Evolutionary conservation across 1,140 invertebrate species (phyloP).

Genomic region (Rhyacophila brunnea): DNA sequence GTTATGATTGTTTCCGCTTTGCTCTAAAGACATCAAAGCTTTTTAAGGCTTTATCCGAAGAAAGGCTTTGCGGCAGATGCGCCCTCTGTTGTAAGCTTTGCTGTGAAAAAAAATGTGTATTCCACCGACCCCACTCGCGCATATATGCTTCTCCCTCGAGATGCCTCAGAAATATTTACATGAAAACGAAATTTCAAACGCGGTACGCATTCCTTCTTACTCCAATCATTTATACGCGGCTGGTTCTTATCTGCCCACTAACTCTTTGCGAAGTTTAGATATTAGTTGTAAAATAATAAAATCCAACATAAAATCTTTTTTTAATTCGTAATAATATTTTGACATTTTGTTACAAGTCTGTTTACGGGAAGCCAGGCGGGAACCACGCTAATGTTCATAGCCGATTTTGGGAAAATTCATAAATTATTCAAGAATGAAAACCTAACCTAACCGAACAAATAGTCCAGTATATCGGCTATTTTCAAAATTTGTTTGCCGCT

Average conservation of each 20-base stretch:
- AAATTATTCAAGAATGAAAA: too few species aligned
- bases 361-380: too few species aligned
- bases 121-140: not conserved
- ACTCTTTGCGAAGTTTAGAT: too few species aligned
- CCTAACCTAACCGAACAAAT: too few species aligned
- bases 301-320: too few species aligned
- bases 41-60: slow-evolving; percentile 7
- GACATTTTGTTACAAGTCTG: too few species aligned
- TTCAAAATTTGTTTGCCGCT: too few species aligned
- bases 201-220: slow-evolving; percentile 9
- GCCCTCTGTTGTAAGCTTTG: slow-evolving; percentile 3
- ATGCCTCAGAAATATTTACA: slow-evolving; percentile 18
- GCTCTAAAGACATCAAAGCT: slow-evolving; percentile 28
- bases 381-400: too few species aligned
- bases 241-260: not conserved
- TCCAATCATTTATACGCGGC: slow-evolving; percentile 18
- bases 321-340: too few species aligned
- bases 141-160: not conserved
- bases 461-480: too few species aligned
- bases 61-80: not conserved
- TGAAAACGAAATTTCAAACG: slow-evolving; percentile 22
- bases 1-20: slow-evolving; percentile 31
- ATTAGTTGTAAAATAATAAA: too few species aligned
- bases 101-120: slow-evolving; percentile 5
- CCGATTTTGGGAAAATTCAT: too few species aligned